Evolutionary conservation across 92 coral and sea anemone species (phyloP).

Genomic region (Virgularia gustaviana): DNA sequence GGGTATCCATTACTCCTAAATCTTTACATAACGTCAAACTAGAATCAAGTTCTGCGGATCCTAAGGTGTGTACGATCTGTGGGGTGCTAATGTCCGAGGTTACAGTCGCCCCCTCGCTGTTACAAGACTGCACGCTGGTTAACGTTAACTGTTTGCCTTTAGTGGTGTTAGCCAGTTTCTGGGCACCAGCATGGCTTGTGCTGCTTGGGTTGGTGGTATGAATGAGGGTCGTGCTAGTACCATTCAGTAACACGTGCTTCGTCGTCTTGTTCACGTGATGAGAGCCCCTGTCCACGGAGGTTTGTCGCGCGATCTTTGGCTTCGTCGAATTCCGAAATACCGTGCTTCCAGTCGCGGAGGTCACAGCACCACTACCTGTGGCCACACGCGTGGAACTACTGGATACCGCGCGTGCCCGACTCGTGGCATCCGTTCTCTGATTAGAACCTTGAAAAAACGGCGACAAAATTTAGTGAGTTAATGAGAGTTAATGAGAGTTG

Average conservation of each 20-base stretch:
- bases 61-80: background rate
- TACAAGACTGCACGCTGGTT: background rate
- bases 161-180: background rate
- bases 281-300: background rate
- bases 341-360: constrained; percentile 13
- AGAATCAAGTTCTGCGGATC: constrained; percentile 59
- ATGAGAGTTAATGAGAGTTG: too few species aligned
- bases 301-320: constrained; percentile 5
- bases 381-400: background rate
- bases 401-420: background rate
- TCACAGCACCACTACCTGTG: background rate
- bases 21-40: constrained; percentile 67
- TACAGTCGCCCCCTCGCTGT: background rate
- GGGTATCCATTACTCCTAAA: constrained; percentile 51
- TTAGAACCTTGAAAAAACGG: too few species aligned
- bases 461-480: too few species aligned
- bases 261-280: background rate
- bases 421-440: constrained; percentile 5
- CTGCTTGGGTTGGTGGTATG: background rate
- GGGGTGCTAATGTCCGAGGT: background rate
- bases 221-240: background rate
- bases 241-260: background rate
- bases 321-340: constrained; percentile 31
- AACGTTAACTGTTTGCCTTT: background rate
- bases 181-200: background rate